Base-by-base conservation (phyloP, 2,888 invertebrate species). In the Drosophila subsilvestris region DNA sequence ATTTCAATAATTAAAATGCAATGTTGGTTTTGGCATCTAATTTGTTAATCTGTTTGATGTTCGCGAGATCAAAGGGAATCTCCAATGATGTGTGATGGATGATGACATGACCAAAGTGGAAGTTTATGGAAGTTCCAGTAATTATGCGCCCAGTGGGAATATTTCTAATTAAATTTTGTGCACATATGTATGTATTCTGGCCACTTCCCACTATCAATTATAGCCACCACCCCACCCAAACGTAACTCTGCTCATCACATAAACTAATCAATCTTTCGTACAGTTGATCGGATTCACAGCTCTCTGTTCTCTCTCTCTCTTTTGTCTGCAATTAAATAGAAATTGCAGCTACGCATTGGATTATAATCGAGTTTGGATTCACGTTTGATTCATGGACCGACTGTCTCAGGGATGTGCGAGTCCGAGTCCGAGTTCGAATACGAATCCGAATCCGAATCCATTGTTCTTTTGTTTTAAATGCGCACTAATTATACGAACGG, bases 401-500 rank as follows among this genome's bases (percentile, higher is more conserved):
- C 42, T 25, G 58, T 47, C 45, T 68, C n/a, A n/a, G 42, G 8
- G 44, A 20, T n/a, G 48, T 22, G 8, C 8, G n/a, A n/a, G n/a
- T n/a, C 47, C 22, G 37, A 37, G 37, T 37, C 7, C 14, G 2
- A 14, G 14, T 2, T 0, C 14, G 37, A 37, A 2, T 37, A 2
- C 37, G 37, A 37, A n/a, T 37, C 2, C 27, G 2, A 27, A 0
- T 27, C 32, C 25, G n/a, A 1, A 10, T 56, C 56, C 27, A 56
- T 57, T 67, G 50, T 67, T 69, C 58, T 69, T 43, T 48, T 48
- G 42, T 58, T 57, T 66, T 63, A 74, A 75, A 59, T 79, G 66
- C 77, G 75, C 55, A 69, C 69, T 79, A 75, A 86, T 76, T 79
- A 74, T 47, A 32, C 58, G 61, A 53, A 37, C 14, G 37, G 27